Conservation (phyloP, 2,113 vertebrate genomes). For the Microcebus murinus region DNA sequence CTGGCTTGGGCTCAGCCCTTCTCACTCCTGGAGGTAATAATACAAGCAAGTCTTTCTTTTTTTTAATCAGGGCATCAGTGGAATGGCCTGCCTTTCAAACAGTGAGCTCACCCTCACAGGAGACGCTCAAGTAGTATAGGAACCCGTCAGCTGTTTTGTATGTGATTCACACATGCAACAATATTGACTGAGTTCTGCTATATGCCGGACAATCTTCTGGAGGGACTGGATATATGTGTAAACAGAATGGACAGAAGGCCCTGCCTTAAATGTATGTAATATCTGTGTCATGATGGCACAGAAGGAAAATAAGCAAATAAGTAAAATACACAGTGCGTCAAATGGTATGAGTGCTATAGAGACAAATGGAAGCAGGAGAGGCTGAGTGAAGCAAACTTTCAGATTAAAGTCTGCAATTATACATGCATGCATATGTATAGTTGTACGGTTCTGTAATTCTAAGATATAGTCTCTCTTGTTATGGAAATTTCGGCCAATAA, state of each 20-base stretch:
- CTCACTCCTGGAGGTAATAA: not conserved
- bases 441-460: not conserved
- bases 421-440: no score
- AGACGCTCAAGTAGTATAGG: not conserved
- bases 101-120: not conserved
- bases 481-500: not conserved
- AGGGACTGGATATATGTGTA: not conserved
- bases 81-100: not conserved
- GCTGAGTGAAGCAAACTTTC: not conserved
- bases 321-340: not conserved
- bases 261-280: not conserved
- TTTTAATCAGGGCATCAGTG: not conserved
- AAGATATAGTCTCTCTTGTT: not conserved
- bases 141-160: not conserved
- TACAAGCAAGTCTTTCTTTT: not conserved
- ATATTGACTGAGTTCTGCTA: not conserved
- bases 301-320: not conserved
- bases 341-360: not conserved
- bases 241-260: not conserved
- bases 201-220: not conserved
- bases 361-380: not conserved
- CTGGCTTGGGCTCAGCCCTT: not conserved
- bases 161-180: not conserved
- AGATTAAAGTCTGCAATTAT: not conserved
- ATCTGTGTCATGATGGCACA: not conserved